phyloP scores from a whole-genome alignment of 2,113 vertebrate species.

The Petromus typicus region DNA sequence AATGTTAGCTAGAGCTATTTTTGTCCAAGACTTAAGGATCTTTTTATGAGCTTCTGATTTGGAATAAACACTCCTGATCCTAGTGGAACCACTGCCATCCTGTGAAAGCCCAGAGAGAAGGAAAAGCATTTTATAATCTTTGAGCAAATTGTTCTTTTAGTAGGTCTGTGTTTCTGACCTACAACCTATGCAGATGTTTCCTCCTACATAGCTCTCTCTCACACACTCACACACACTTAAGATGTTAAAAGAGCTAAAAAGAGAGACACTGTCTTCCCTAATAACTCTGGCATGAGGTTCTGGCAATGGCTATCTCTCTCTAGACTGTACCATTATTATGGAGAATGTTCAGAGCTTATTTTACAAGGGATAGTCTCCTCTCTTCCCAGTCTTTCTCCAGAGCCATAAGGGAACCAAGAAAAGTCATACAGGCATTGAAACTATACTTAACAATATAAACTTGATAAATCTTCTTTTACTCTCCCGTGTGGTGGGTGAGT shows the following conservation, averaged over 20 bases:
- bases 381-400: neutral
- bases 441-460: neutral
- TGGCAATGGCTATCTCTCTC: neutral
- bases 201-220: neutral
- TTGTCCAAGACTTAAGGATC: neutral
- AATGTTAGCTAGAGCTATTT: neutral
- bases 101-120: neutral
- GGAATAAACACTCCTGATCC: neutral
- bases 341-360: neutral
- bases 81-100: neutral
- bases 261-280: neutral
- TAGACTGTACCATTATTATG: neutral
- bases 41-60: neutral
- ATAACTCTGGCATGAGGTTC: neutral
- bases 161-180: neutral
- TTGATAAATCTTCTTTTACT: neutral
- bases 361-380: neutral
- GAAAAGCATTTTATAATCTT: neutral
- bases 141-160: neutral
- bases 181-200: neutral
- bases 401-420: neutral
- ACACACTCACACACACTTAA: neutral
- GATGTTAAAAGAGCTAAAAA: neutral
- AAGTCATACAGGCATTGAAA: neutral
- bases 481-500: neutral